A percentile compares a stretch with the other conserved stretches of the same genome.
Evolutionary conservation across 2,888 invertebrate genomes (phyloP).

Genomic region (Cheilosia vernalis): DNA sequence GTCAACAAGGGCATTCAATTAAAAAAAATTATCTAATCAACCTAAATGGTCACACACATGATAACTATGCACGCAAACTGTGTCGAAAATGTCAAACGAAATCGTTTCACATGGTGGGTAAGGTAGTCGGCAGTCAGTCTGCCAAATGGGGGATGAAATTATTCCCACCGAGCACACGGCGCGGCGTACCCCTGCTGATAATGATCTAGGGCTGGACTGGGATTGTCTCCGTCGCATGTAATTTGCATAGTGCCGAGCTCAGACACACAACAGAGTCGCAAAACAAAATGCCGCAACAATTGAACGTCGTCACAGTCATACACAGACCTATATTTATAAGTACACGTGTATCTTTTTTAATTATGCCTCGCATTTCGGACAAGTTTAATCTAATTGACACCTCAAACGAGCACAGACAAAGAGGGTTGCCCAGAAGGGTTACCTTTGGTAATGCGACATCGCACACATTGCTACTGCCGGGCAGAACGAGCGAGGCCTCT

Average conservation of each 20-base stretch:
- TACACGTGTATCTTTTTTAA: conserved; percentile 63
- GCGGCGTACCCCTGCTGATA: conserved; percentile 36
- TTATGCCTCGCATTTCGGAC: conserved; percentile 51
- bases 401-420: conserved; percentile 28
- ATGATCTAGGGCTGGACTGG: conserved; percentile 30
- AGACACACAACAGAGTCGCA: conserved; percentile 17
- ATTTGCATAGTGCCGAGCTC: conserved; percentile 30
- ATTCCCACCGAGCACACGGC: conserved; percentile 20
- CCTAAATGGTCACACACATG: conserved; percentile 54
- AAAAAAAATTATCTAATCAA: conserved; percentile 71
- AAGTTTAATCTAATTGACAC: conserved; percentile 69
- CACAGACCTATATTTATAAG: not conserved
- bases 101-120: conserved; percentile 20
- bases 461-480: not conserved
- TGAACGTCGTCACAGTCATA: conserved; percentile 47
- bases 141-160: conserved; percentile 52
- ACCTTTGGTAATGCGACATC: not conserved
- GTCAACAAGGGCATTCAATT: conserved; percentile 54
- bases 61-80: conserved; percentile 8
- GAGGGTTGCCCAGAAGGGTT: not conserved
- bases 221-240: conserved; percentile 21
- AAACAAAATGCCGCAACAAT: conserved; percentile 39
- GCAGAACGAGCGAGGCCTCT: conserved; percentile 5
- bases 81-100: conserved; percentile 47
- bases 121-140: no score